Evolutionary conservation across 2,797 vertebrate genomes (phyloP).

Genomic region (Notoglanidium macrostoma): DNA sequence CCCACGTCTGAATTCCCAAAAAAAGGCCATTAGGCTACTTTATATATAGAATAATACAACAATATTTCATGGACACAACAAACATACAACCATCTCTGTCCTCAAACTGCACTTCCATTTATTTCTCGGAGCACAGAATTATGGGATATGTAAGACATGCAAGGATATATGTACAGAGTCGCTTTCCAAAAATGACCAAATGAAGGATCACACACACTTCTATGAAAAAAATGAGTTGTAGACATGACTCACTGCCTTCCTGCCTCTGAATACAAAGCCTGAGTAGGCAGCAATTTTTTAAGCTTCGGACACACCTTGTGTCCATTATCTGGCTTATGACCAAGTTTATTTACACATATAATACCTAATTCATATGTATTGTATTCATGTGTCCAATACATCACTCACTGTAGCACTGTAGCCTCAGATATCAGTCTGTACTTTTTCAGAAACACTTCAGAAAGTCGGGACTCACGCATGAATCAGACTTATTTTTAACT

Average conservation of each 20-base stretch:
- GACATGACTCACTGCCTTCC: neutral
- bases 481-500: neutral
- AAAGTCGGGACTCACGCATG: neutral
- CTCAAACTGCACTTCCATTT: neutral
- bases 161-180: too few relatives aligned
- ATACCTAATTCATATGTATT: neutral
- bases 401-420: neutral
- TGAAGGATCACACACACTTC: neutral
- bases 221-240: neutral
- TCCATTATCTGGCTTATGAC: neutral
- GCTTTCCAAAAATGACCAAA: neutral
- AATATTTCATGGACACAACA: neutral
- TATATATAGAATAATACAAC: neutral
- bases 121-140: neutral
- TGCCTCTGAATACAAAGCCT: neutral
- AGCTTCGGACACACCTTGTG: neutral
- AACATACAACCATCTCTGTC: neutral
- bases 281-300: neutral
- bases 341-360: neutral
- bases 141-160: neutral
- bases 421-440: neutral
- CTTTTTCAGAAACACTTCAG: slow-evolving; percentile 11
- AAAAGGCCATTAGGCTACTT: neutral
- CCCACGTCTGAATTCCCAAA: neutral
- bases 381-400: neutral